Evolutionary conservation across 2,113 vertebrate species (phyloP).

Genomic region (Pseudorhombus dupliciocellatus): DNA sequence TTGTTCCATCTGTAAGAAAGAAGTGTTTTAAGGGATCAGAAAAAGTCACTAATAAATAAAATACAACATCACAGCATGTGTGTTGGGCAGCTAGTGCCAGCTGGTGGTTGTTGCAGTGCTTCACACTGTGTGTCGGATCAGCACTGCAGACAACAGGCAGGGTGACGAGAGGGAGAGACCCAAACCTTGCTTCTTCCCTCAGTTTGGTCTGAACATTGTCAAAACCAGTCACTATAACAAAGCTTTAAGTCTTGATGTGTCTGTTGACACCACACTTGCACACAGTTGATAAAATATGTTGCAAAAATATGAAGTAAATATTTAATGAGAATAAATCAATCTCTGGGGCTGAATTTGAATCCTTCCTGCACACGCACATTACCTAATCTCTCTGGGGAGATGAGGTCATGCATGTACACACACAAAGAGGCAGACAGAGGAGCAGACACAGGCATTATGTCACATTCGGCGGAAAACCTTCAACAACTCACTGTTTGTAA

Average conservation of each 20-base stretch:
- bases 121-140: conserved; percentile 24
- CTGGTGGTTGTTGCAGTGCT: conserved; percentile 46
- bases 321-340: not conserved
- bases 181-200: not conserved
- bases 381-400: conserved; percentile 56
- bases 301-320: not conserved
- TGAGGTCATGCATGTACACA: conserved; percentile 42
- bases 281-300: not conserved
- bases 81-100: conserved; percentile 44
- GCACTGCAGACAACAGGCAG: conserved; percentile 8
- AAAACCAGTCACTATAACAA: not conserved
- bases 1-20: not conserved
- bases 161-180: not conserved
- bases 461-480: not conserved
- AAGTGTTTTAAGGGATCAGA: not conserved
- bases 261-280: not conserved
- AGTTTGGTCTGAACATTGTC: no score
- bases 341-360: not conserved
- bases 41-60: not conserved
- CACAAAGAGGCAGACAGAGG: conserved; percentile 9
- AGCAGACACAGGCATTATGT: conserved; percentile 1
- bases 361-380: not conserved
- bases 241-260: not conserved
- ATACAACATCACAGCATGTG: not conserved
- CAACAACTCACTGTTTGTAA: not conserved